Evolutionary conservation across 2,113 vertebrate genomes (phyloP).

Genomic region (Oenanthe melanoleuca): DNA sequence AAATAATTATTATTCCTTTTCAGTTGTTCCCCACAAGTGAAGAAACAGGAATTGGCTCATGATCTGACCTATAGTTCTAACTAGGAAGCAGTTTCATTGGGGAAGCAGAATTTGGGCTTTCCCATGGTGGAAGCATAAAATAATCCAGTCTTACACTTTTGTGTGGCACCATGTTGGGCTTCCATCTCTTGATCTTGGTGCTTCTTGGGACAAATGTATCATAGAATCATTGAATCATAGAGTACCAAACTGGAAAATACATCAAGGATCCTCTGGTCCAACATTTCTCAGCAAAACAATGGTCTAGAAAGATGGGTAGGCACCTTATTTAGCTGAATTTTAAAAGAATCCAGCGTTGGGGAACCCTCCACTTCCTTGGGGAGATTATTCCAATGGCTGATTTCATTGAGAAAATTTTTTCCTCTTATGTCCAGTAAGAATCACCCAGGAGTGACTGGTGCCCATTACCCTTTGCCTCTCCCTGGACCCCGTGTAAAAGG

Average conservation of each 20-base stretch:
- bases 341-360: background rate
- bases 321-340: background rate
- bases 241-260: background rate
- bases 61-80: background rate
- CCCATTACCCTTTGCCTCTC: background rate
- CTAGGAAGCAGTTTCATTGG: background rate
- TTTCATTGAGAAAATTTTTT: background rate
- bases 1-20: background rate
- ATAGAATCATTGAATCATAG: background rate
- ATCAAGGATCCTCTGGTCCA: background rate
- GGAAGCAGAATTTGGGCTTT: background rate
- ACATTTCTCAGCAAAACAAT: background rate
- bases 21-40: background rate
- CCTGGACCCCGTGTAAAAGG: fast-evolving
- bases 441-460: background rate
- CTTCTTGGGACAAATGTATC: background rate
- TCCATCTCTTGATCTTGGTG: background rate
- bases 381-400: background rate
- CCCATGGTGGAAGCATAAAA: background rate
- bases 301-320: background rate
- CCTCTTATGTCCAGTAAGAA: background rate
- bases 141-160: background rate
- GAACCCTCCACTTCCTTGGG: background rate
- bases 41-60: background rate
- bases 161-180: background rate